Evolutionary conservation across 2,797 vertebrate genomes (phyloP), one percentile per base, ranked within the genome.

Genomic region (Pagetopsis macropterus): DNA sequence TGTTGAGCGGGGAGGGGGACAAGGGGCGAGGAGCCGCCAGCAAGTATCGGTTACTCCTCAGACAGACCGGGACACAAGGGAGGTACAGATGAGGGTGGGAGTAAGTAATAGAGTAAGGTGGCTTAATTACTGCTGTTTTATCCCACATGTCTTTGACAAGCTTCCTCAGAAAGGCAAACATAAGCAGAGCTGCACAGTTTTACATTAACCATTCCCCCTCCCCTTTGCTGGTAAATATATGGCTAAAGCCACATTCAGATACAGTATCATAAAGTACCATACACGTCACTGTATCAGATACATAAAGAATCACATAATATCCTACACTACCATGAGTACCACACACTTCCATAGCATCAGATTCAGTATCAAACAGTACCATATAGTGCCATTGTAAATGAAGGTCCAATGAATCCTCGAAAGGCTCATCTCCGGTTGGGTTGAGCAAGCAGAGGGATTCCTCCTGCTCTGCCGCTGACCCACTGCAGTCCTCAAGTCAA

Each of bases 211-310:
- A 81, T 82, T 90, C 88, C 84, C 90, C 90, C 83, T 91, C 88
- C 92, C 92, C 82, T 91, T 37, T 95, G 95, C 94, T 95, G 94
- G 94, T 95, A 94, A 92, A 93, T 90, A 91, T 87, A 92, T 94
- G 93, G 94, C 93, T 87, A 79, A 84, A 90, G 94, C 94, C 94
- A 94, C 90, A 88, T 90, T 93, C 92, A 93, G 89, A 92, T 89
- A 92, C 88, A 90, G 89, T 91, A 85, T 90, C 83, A 88, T 89
- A 87, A 90, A 90, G 88, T 90, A 93, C 88, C 87, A 89, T 90
- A 93, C 86, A 91, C 91, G 77, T 91, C 86, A 91, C 89, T 90
- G 90, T 91, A 89, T 91, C 90, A 90, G 86, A 89, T 88, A 92
- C 88, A 88, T 90, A 86, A 89, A 91, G 88, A 91, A 86, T 92